Evolutionary conservation across 2,797 vertebrate species (phyloP).

Genomic region (Bucorvus abyssinicus): DNA sequence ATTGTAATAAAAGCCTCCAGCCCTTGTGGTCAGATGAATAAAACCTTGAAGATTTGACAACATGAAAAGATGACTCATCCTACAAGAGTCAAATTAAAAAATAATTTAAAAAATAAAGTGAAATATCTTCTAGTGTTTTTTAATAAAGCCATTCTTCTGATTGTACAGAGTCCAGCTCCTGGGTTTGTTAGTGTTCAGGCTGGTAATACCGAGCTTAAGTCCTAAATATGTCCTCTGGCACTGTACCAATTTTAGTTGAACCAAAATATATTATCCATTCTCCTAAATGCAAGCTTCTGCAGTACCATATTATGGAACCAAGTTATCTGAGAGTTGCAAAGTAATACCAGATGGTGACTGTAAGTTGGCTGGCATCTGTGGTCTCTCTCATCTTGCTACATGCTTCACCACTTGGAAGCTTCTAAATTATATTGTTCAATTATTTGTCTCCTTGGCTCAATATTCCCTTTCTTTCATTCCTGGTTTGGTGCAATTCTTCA

Average conservation of each 20-base stretch:
- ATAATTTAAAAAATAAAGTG: neutral
- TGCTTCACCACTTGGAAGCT: slow-evolving; percentile 24
- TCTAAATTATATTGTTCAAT: slow-evolving; percentile 1
- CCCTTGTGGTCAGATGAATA: neutral
- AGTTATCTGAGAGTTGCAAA: slow-evolving; percentile 2
- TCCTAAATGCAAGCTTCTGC: slow-evolving; percentile 12
- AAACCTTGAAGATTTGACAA: neutral
- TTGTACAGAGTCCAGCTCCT: neutral
- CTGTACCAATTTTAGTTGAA: neutral
- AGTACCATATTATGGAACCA: neutral
- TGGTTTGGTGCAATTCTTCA: slow-evolving; percentile 24
- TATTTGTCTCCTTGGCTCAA: neutral
- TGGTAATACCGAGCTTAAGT: neutral
- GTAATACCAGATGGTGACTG: slow-evolving; percentile 14
- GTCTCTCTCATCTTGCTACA: slow-evolving; percentile 5
- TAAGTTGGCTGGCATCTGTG: neutral
- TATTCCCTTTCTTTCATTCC: neutral
- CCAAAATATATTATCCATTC: neutral
- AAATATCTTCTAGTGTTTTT: neutral
- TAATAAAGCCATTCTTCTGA: neutral
- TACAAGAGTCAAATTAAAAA: neutral
- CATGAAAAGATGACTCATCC: neutral
- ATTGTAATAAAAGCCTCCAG: neutral
- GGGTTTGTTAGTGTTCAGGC: neutral
- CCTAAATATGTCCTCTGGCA: neutral